Percentiles rank a stretch among this genome's conserved stretches.
Conservation (phyloP, 2,888 invertebrate species). For the Drosophila basisetae region DNA sequence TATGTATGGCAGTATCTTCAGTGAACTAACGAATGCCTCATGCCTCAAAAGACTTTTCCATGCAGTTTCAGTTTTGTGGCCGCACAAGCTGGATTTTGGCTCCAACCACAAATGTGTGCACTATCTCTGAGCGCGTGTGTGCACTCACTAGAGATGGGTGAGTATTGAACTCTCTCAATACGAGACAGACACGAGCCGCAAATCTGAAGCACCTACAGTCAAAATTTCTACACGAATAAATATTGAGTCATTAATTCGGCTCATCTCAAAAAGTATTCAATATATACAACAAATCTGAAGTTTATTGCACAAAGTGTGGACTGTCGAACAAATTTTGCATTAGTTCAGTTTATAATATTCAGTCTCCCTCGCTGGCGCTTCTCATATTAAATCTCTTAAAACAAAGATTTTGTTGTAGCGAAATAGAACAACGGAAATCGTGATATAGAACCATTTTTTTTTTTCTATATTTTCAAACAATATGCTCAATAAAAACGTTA, state of each 20-base stretch:
- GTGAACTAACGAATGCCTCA: constrained; percentile 34
- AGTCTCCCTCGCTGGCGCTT: not conserved
- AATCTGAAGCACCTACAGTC: not conserved
- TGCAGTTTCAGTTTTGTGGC: constrained; percentile 69
- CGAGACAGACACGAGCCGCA: not conserved
- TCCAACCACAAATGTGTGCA: constrained; percentile 67
- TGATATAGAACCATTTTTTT: too few relatives aligned
- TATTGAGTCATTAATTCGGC: not conserved
- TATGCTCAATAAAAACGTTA: not conserved
- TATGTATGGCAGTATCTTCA: constrained; percentile 46
- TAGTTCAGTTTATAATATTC: not conserved
- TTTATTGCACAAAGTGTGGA: not conserved
- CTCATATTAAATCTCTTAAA: not conserved
- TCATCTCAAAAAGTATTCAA: not conserved
- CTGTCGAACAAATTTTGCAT: not conserved
- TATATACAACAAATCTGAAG: not conserved
- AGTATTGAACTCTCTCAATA: not conserved
- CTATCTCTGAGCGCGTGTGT: constrained; percentile 19
- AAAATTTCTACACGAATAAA: not conserved
- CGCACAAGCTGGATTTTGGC: constrained; percentile 47
- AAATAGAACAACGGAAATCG: too few relatives aligned
- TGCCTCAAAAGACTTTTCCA: constrained; percentile 27
- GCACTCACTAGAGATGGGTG: constrained; percentile 8
- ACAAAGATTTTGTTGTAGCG: not conserved
- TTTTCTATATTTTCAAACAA: too few relatives aligned